Evolutionary conservation across 2,113 vertebrate species (phyloP), one percentile per base, ranked within the genome.

Genomic region (Reinhardtius hippoglossoides): DNA sequence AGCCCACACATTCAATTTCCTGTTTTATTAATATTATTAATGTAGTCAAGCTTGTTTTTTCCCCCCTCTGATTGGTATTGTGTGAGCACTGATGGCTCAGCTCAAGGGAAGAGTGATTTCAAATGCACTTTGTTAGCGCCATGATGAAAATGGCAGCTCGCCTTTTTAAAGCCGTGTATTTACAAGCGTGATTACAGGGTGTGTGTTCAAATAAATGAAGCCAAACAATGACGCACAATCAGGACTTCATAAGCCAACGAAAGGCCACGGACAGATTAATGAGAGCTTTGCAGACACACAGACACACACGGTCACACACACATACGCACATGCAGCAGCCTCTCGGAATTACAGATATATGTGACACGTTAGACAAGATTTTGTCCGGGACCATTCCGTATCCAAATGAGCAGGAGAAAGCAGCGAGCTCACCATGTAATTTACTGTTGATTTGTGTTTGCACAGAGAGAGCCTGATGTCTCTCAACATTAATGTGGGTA

Each of bases 1-100:
- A 66, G 80, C 81, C 90, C 92, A 90, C 86, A 91, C 85, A 86
- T 93, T 93, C 87, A 94, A 88, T 90, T 89, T 92, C 65, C 77
- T 74, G 76, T 92, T 93, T 92, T 95, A 95, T 93, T 94, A 94
- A 95, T 93, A 92, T 93, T 88, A 94, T 95, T 92, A 95, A 93
- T 92, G 88, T 86, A 92, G 90, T 92, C 88, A 76, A 74, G 84
- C 89, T 83, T 86, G 65, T 86, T 71, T 59, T 31, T 5, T 35
- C 12, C 18, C 3, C 15, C 83, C 83, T 78, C 89, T 93, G 93
- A 94, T 92, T 93, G 90, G 91, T 87, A 93, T 95, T 94, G 93
- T 94, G 89, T 63, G 86, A 82, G 68, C 63, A 15, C 90, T 93
- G 93, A 95, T 92, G 93, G 91, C 88, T 92, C 50, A 26, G 89